Base-by-base conservation (phyloP, 2,888 invertebrate genomes). In the Villa cingulata region DNA sequence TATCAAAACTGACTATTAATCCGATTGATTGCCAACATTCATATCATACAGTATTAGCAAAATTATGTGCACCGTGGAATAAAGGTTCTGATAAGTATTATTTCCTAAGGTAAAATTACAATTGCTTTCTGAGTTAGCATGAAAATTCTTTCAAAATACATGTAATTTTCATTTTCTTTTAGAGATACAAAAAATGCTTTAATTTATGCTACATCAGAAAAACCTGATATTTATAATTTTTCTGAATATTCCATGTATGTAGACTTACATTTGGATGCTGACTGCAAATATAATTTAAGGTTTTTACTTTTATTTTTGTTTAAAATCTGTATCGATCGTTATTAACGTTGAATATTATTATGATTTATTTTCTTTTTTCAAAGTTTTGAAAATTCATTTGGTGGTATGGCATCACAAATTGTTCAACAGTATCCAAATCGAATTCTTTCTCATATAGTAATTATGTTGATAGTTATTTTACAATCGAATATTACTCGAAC, bases 211-310 rank as follows among this genome's bases (percentile, higher is more conserved):
- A 76, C 73, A 49, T 72, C 67, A 55, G 70, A 73, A 36, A 73
- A 74, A 57, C 77, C 79, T 1, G 63, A 66, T 3, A 56, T 58
- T 20, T 70, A 70, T 27, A 62, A 66, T 50, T 60, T 61, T 38
- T 58, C 65, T 1, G 63, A 70, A 10, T 58, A 69, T 50, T 65
- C 71, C 1, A 74, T 77, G 1, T 70, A 68, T 55, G 62, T 86
- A 4, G 75, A 74, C 43, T 58, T 87, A 17, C 72, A 77, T 44
- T 67, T 86, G 55, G 83, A 86, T 62, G 81, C 86, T 6, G 70
- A 73, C 37, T 87, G 86, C 60, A 74, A 74, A n/a, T 86, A 80
- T 59, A 72, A 70, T 45, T 71, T 84, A 37, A 78, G 77, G 80
- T 81, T 32, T 12, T 9, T 32, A 32, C 12, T 32, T 32, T 29